A percentile compares a stretch with the other conserved stretches of the same genome.
Conservation (phyloP, 2,888 invertebrate species). For the Apodemia duryi region DNA sequence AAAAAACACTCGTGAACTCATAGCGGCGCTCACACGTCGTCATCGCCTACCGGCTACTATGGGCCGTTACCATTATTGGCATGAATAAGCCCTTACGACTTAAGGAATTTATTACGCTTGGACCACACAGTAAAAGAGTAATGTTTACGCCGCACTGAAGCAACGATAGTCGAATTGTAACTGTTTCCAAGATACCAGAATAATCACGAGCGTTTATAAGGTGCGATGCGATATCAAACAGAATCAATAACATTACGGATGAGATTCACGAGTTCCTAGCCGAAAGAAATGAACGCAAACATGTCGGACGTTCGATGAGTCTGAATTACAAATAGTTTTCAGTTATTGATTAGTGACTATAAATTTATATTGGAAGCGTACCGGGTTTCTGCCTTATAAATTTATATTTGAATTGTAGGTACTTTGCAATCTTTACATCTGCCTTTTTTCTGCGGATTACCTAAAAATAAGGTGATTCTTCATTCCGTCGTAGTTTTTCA, state of each 20-base stretch:
- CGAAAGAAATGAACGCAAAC: slow-evolving; percentile 14
- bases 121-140: slow-evolving; percentile 47
- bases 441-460: too few species aligned
- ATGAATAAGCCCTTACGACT: neutral
- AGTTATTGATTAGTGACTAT: slow-evolving; percentile 2
- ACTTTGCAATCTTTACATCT: too few species aligned
- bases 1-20: too few species aligned
- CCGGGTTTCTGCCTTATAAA: too few species aligned
- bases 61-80: too few species aligned
- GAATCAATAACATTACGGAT: slow-evolving; percentile 30
- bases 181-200: slow-evolving; percentile 59
- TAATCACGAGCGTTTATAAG: slow-evolving; percentile 53
- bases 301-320: slow-evolving; percentile 2
- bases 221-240: slow-evolving; percentile 64
- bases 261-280: slow-evolving; percentile 9
- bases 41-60: too few species aligned
- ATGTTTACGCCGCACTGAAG: slow-evolving; percentile 51
- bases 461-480: too few species aligned
- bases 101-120: slow-evolving; percentile 30
- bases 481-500: too few species aligned
- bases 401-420: too few species aligned
- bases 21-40: too few species aligned
- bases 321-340: slow-evolving; percentile 12
- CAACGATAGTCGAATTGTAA: slow-evolving; percentile 64
- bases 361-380: neutral